Percentiles rank a stretch among this genome's conserved stretches.
Evolutionary conservation across 2,888 invertebrate genomes (phyloP).

Genomic region (Anthophora plumipes): DNA sequence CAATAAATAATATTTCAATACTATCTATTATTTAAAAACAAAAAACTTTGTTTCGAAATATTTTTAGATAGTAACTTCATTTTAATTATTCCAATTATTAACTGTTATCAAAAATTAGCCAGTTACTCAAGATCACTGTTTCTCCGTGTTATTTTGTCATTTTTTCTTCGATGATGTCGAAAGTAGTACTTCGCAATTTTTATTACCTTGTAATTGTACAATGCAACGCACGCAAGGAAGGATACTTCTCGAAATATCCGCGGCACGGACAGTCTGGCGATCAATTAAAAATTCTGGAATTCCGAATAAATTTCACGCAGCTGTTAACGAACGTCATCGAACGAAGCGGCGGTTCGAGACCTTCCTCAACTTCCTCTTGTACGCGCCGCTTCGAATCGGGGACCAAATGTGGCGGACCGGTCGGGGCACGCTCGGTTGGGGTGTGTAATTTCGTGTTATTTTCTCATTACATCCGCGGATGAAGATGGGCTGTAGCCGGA

Average conservation of each 20-base stretch:
- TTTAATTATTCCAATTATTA: no score
- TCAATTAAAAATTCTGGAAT: conserved; percentile 11
- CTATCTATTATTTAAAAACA: no score
- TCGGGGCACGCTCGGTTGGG: conserved; percentile 72
- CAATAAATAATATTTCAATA: no score
- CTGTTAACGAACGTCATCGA: not conserved
- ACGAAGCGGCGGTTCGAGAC: not conserved
- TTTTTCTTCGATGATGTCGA: no score
- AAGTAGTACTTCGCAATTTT: no score
- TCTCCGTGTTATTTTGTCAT: no score
- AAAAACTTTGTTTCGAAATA: no score
- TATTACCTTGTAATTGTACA: not conserved
- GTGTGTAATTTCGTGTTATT: conserved; percentile 80
- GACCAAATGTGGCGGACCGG: conserved; percentile 58
- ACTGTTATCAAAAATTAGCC: no score
- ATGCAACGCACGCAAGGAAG: not conserved
- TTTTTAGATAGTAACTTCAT: no score
- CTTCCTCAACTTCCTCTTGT: conserved; percentile 44
- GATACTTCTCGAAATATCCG: not conserved
- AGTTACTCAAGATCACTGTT: no score
- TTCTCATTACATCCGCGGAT: conserved; percentile 74
- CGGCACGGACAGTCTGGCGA: no score
- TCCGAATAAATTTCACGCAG: conserved; percentile 6
- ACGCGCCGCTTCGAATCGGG: conserved; percentile 63
- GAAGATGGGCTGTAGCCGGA: conserved; percentile 60